Conservation (phyloP, 2,797 vertebrate species). For the Muscicapa striata region DNA sequence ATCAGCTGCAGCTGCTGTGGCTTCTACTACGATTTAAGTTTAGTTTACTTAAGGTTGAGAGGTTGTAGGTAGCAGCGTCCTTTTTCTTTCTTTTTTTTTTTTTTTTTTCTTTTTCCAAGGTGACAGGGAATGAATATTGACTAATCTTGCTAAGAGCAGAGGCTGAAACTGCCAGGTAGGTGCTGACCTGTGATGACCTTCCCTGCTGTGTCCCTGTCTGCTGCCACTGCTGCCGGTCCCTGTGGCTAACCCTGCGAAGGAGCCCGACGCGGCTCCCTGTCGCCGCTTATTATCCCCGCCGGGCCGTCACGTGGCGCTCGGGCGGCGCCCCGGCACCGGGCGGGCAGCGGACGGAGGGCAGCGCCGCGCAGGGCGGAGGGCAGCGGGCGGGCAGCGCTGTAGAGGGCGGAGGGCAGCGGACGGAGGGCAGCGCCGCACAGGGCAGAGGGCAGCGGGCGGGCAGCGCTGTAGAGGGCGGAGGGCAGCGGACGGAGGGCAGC, state of each 20-base stretch:
- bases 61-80: not conserved
- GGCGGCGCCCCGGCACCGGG: not conserved
- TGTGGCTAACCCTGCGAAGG: constrained; percentile 34
- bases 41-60: not conserved
- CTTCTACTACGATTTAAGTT: not conserved
- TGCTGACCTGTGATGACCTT: constrained; percentile 30
- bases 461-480: not conserved
- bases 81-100: not conserved
- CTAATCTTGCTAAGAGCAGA: not conserved
- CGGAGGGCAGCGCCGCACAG: too few relatives aligned
- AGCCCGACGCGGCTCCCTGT: not conserved
- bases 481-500: too few relatives aligned
- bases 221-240: not conserved
- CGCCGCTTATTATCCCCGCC: constrained; percentile 67
- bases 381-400: not conserved
- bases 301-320: constrained; percentile 52
- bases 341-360: not conserved
- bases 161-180: not conserved
- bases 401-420: not conserved
- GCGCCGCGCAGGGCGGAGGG: not conserved
- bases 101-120: not conserved
- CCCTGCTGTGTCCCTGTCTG: not conserved
- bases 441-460: too few relatives aligned
- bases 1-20: constrained; percentile 35
- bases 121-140: not conserved